Evolutionary conservation across 2,797 vertebrate species (phyloP).

Genomic region (Scomberomorus guttatus): DNA sequence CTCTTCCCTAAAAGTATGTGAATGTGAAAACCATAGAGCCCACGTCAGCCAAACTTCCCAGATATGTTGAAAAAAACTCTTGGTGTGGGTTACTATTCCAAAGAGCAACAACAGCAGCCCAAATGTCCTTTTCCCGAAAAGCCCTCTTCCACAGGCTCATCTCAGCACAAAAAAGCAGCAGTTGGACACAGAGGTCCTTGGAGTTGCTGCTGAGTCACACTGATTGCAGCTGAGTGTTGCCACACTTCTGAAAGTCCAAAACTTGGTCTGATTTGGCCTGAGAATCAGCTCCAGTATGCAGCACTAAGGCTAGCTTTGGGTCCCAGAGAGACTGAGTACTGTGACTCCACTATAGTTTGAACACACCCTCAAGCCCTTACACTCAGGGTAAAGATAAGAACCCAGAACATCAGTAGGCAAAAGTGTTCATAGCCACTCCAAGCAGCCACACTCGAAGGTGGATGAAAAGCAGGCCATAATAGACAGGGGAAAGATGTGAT

Average conservation of each 20-base stretch:
- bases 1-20: not conserved
- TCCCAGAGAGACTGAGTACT: not conserved
- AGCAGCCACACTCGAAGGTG: not conserved
- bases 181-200: not conserved
- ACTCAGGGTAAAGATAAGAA: not conserved
- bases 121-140: not conserved
- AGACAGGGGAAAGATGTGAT: too few species aligned
- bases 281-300: constrained; percentile 1
- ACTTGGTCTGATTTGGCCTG: not conserved
- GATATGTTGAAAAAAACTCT: constrained; percentile 6
- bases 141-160: not conserved
- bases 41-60: not conserved
- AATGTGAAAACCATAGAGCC: constrained; percentile 3
- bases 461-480: not conserved
- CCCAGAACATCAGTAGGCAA: not conserved
- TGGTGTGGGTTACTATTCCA: too few species aligned
- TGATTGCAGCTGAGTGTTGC: not conserved
- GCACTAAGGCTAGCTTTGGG: not conserved
- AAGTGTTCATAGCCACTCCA: not conserved
- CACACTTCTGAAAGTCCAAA: not conserved
- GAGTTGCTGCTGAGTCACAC: not conserved
- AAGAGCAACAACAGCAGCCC: not conserved
- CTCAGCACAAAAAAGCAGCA: not conserved
- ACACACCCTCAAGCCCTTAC: not conserved
- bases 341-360: not conserved